Evolutionary conservation across 2,113 vertebrate species (phyloP).

Genomic region (Oryzias javanicus): DNA sequence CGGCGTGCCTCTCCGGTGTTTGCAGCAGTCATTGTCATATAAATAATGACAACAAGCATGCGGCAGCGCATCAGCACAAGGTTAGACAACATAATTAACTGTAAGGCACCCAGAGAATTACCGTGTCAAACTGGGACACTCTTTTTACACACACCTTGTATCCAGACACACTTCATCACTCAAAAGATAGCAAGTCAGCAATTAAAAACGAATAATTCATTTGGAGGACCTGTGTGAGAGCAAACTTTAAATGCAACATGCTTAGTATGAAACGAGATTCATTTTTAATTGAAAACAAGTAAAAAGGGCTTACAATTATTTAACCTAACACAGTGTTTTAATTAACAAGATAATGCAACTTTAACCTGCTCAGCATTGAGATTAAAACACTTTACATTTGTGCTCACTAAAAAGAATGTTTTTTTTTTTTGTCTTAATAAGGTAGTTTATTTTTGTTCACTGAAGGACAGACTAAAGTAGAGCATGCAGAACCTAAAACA

Average conservation of each 20-base stretch:
- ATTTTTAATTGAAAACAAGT: slow-evolving; percentile 22
- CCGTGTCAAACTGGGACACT: slow-evolving; percentile 56
- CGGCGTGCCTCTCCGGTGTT: not conserved
- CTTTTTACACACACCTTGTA: slow-evolving; percentile 52
- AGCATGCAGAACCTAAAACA: too few relatives aligned
- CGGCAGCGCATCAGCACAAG: slow-evolving; percentile 47
- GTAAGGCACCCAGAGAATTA: slow-evolving; percentile 42
- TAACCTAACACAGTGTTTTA: not conserved
- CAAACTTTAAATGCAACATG: slow-evolving; percentile 4
- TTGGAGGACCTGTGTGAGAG: slow-evolving; percentile 9
- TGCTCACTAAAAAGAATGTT: too few relatives aligned
- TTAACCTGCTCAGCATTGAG: not conserved
- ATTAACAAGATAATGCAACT: not conserved
- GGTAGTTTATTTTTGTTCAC: too few relatives aligned
- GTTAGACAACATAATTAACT: slow-evolving; percentile 67
- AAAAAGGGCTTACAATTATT: not conserved
- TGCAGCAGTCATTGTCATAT: slow-evolving; percentile 34
- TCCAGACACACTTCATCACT: slow-evolving; percentile 60
- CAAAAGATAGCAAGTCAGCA: slow-evolving; percentile 49
- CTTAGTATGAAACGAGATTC: slow-evolving; percentile 17
- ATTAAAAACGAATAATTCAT: slow-evolving; percentile 67
- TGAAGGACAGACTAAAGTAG: too few relatives aligned
- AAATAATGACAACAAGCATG: slow-evolving; percentile 53
- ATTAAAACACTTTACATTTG: not conserved
- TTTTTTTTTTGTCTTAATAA: too few relatives aligned